phyloP scores from a whole-genome alignment of 1,140 invertebrate species.

The Diprion similis region DNA sequence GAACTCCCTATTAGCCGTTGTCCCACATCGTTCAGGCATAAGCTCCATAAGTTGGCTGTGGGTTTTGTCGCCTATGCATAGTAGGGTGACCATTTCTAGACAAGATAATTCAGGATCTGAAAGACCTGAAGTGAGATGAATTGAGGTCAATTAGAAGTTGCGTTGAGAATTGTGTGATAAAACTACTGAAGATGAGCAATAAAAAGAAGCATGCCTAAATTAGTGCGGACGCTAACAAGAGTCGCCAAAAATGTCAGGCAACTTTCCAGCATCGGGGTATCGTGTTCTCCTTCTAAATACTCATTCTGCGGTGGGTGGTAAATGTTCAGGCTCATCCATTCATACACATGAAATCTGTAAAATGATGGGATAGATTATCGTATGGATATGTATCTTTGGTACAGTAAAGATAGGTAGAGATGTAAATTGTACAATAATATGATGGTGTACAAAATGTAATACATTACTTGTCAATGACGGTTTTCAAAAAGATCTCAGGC shows the following conservation, averaged over 20 bases:
- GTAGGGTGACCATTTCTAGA: conserved; percentile 90
- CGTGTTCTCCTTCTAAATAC: conserved; percentile 76
- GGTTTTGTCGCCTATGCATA: conserved; percentile 93
- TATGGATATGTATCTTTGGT: conserved; percentile 17
- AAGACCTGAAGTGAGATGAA: conserved; percentile 49
- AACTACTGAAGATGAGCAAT: conserved; percentile 14
- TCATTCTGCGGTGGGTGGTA: conserved; percentile 68
- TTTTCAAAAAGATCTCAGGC: conserved; percentile 84
- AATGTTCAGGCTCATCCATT: conserved; percentile 84
- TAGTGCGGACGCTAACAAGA: conserved; percentile 88
- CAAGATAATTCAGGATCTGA: conserved; percentile 69
- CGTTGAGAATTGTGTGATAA: conserved; percentile 1
- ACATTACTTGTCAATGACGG: conserved; percentile 85
- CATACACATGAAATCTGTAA: conserved; percentile 78
- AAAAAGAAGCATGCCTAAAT: conserved; percentile 72
- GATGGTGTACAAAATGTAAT: conserved; percentile 14
- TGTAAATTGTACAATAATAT: no score
- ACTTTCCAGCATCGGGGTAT: conserved; percentile 90
- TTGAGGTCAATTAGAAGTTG: not conserved
- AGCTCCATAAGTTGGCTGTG: conserved; percentile 94
- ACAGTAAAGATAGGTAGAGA: not conserved
- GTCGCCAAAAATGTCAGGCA: conserved; percentile 90
- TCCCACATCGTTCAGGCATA: conserved; percentile 94
- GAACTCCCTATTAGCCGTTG: conserved; percentile 88
- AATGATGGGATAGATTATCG: conserved; percentile 25